Evolutionary conservation across 1,140 invertebrate genomes (phyloP), one percentile per base, ranked within the genome.

Genomic region (Antheraea mylitta): DNA sequence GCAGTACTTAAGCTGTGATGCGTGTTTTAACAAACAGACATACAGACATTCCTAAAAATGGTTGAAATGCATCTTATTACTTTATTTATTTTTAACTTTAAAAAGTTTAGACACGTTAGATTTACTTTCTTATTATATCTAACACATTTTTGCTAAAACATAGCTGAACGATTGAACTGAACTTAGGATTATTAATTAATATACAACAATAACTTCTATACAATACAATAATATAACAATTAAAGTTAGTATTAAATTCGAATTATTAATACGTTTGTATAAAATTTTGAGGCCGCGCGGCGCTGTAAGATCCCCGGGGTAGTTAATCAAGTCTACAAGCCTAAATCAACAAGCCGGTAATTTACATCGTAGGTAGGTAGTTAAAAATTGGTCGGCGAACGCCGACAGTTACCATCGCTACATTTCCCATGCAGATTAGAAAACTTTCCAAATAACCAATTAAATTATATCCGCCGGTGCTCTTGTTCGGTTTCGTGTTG

Each of bases 371-470:
- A 16, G 45, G 38, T 42, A 42, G 38, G 45, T 53, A 53, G 18
- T 62, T 36, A 22, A 62, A n/a, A 22, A 62, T 13, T 62, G 16
- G 22, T 0, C 22, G 36, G 16, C 60, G 18, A n/a, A 7, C 11
- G 36, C 30, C 10, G 11, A n/a, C 61, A 13, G 37, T 37, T 37
- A 63, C 22, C 22, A 8, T 22, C 61, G 61, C 38, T 38, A 48
- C 67, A 79, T 81, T 78, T 68, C 75, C 70, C 77, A 82, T 80
- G 81, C 77, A 84, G 78, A 86, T 86, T 86, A 79, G 82, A 84
- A 86, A 85, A 86, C 70, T 85, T 86, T 80, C 71, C 72, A 78
- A 83, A 85, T 80, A 86, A 79, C 80, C 81, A 82, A 81, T 86
- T 86, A 85, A 83, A 75, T 65, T 79, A 81, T 74, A 78, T 77